These are phyloP conservation scores for Tribolium freemani DNA, from an alignment of 2,888 invertebrate genomes.

Conservation along the genomic window DNA sequence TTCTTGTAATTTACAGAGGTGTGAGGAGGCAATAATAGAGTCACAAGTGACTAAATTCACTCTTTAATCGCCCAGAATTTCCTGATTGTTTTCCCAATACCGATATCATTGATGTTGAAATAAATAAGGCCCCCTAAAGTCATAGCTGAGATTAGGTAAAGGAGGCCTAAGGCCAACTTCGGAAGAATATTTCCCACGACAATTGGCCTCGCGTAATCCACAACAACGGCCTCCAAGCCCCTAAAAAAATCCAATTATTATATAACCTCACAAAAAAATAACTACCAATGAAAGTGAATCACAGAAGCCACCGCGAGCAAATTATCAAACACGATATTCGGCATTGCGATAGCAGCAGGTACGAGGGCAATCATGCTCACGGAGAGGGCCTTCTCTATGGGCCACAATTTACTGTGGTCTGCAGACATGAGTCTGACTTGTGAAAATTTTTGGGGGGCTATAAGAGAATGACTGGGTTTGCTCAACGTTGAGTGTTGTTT, in stretches of 20 bases:
- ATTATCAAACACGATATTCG: conserved; percentile 76
- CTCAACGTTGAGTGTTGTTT: neutral
- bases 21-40: neutral
- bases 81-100: conserved; percentile 79
- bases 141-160: conserved; percentile 79
- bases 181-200: conserved; percentile 82
- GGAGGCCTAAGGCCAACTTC: conserved; percentile 76
- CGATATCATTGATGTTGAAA: conserved; percentile 86
- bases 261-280: neutral
- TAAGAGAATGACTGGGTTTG: conserved; percentile 11
- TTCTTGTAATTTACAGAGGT: conserved; percentile 24
- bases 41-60: neutral
- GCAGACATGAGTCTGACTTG: conserved; percentile 54
- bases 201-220: conserved; percentile 86
- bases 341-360: conserved; percentile 79
- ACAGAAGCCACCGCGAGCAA: conserved; percentile 77
- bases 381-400: conserved; percentile 79
- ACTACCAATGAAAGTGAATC: conserved; percentile 85
- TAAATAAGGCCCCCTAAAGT: conserved; percentile 87
- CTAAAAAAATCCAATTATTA: conserved; percentile 68
- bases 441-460: conserved; percentile 22
- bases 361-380: conserved; percentile 77
- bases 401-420: conserved; percentile 82
- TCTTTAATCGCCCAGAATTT: conserved; percentile 78
- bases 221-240: conserved; percentile 88